Conservation (phyloP, 2,797 vertebrate species). For the Phataginus tricuspis region DNA sequence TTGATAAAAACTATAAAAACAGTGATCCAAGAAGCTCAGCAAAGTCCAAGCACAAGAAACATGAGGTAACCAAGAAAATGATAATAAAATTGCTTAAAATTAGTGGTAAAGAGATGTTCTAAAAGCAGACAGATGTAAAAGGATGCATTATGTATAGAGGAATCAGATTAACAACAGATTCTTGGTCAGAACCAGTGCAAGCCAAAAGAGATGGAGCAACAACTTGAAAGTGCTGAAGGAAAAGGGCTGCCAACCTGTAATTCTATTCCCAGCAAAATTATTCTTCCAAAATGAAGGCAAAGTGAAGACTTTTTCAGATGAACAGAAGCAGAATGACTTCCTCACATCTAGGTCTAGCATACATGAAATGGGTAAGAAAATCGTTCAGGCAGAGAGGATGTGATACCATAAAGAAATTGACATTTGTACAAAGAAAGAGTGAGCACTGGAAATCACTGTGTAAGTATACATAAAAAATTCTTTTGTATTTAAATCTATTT, state of each 20-base stretch:
- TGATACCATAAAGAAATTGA: not conserved
- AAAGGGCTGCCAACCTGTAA: not conserved
- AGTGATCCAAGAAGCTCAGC: not conserved
- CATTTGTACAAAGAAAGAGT: not conserved
- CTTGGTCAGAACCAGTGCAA: not conserved
- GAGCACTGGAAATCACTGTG: too few relatives aligned
- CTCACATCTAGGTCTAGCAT: not conserved
- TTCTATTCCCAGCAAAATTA: not conserved
- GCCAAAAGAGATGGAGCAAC: not conserved
- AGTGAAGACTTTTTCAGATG: not conserved
- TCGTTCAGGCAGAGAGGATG: not conserved
- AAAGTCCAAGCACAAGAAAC: not conserved
- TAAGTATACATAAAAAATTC: too few relatives aligned
- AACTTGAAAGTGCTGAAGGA: not conserved
- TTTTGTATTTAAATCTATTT: not conserved
- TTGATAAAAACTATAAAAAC: not conserved
- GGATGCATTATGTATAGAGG: not conserved
- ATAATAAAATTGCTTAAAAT: not conserved
- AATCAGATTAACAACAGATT: not conserved
- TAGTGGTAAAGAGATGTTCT: not conserved
- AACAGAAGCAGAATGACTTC: not conserved
- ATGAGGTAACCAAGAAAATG: not conserved
- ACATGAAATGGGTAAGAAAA: not conserved
- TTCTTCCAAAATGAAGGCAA: not conserved
- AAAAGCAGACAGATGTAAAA: not conserved